Evolutionary conservation across 2,113 vertebrate species (phyloP).

Genomic region (Scytalopus superciliaris): DNA sequence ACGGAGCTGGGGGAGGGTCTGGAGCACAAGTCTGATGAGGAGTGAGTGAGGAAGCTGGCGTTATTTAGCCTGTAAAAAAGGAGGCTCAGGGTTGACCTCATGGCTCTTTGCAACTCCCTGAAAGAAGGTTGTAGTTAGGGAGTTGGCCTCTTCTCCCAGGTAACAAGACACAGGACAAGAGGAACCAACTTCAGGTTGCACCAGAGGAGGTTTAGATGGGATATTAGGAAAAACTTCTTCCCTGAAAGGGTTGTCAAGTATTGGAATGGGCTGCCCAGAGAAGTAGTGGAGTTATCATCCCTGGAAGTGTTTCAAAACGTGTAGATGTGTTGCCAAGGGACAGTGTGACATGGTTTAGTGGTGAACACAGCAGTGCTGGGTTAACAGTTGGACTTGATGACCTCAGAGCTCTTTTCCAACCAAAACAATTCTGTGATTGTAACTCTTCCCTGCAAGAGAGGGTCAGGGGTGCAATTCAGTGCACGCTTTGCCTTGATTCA

Average conservation of each 20-base stretch:
- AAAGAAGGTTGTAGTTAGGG: not conserved
- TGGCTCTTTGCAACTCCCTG: fast-evolving
- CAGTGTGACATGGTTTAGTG: not conserved
- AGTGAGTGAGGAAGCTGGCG: not conserved
- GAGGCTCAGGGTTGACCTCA: not conserved
- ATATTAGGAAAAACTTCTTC: not conserved
- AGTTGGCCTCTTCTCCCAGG: fast-evolving
- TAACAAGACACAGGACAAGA: not conserved
- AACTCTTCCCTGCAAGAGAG: not conserved
- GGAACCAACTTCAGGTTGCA: not conserved
- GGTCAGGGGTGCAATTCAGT: not conserved
- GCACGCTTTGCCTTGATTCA: not conserved
- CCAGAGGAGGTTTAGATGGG: not conserved
- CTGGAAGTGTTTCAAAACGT: not conserved
- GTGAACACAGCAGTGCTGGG: not conserved
- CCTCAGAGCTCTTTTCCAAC: not conserved
- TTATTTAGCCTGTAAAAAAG: not conserved
- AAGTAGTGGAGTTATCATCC: not conserved
- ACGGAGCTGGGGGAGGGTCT: not conserved
- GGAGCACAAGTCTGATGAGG: not conserved
- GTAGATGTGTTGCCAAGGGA: not conserved
- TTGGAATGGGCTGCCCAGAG: not conserved
- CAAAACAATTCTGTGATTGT: not conserved
- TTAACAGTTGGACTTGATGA: not conserved
- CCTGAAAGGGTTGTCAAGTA: not conserved